These are phyloP conservation scores for Bucorvus abyssinicus DNA, from an alignment of 2,797 vertebrate genomes.

Conservation along the genomic window DNA sequence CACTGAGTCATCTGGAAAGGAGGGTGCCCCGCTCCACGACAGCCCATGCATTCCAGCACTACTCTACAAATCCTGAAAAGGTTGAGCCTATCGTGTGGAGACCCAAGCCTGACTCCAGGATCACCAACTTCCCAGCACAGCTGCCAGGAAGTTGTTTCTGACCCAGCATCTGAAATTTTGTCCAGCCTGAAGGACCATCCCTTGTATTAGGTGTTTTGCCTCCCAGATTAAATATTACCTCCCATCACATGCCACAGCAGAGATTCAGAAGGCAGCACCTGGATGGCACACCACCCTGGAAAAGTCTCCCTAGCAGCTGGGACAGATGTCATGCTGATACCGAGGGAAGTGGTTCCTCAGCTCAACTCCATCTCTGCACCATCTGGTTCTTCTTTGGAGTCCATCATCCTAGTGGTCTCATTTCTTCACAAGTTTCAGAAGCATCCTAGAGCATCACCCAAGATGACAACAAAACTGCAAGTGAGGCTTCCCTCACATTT, in stretches of 20 bases:
- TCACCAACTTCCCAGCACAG: rapidly evolving
- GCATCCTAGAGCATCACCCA: background rate
- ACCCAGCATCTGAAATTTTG: background rate
- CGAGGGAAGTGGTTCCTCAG: background rate
- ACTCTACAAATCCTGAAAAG: background rate
- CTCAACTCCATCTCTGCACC: background rate
- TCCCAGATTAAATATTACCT: background rate
- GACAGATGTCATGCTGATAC: background rate
- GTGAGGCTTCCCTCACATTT: background rate
- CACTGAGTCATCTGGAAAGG: background rate
- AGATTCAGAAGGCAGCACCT: background rate
- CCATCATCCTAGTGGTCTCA: background rate
- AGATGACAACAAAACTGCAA: background rate
- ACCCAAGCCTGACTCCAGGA: background rate
- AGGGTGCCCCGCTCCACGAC: background rate
- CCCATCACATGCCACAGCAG: background rate
- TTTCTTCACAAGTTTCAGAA: background rate
- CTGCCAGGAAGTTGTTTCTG: background rate
- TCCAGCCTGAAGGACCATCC: background rate
- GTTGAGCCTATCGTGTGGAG: background rate
- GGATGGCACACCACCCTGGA: background rate
- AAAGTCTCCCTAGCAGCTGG: background rate
- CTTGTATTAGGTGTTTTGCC: background rate
- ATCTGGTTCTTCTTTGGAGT: background rate
- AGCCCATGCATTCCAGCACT: background rate